These are phyloP conservation scores for Labeo calbasu DNA, from an alignment of 2,797 vertebrate species.

Conservation along the genomic window DNA sequence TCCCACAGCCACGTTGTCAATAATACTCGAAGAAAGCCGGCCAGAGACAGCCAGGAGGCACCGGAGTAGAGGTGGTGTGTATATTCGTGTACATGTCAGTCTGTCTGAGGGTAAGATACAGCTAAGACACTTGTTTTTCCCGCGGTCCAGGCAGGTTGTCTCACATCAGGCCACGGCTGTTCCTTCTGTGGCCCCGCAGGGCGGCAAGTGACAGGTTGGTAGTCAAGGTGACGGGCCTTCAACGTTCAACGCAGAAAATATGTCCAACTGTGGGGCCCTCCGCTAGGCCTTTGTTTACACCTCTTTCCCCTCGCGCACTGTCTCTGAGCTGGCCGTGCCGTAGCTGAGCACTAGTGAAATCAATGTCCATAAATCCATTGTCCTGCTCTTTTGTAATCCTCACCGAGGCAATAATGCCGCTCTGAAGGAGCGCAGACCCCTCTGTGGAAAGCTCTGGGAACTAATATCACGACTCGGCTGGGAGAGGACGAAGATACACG, in stretches of 20 bases:
- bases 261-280: slow-evolving; percentile 50
- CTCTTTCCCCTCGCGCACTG: slow-evolving; percentile 14
- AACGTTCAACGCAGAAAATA: slow-evolving; percentile 47
- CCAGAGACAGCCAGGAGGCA: slow-evolving; percentile 34
- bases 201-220: slow-evolving; percentile 55
- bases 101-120: slow-evolving; percentile 24
- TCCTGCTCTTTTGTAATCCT: slow-evolving; percentile 60
- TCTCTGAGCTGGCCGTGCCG: slow-evolving; percentile 29
- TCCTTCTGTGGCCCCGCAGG: slow-evolving; percentile 31
- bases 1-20: slow-evolving; percentile 44
- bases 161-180: not conserved
- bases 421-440: slow-evolving; percentile 45
- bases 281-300: slow-evolving; percentile 57
- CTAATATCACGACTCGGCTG: slow-evolving; percentile 34
- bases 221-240: slow-evolving; percentile 59
- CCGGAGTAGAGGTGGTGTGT: not conserved
- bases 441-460: slow-evolving; percentile 41
- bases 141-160: slow-evolving; percentile 28
- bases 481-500: slow-evolving; percentile 33
- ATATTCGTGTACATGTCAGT: slow-evolving; percentile 29
- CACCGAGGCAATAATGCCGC: slow-evolving; percentile 53
- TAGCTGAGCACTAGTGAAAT: slow-evolving; percentile 52
- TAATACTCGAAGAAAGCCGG: slow-evolving; percentile 40
- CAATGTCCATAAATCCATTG: slow-evolving; percentile 65
- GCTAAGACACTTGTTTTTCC: slow-evolving; percentile 36